phyloP scores from a whole-genome alignment of 2,797 vertebrate species.

The Podarcis lilfordi region DNA sequence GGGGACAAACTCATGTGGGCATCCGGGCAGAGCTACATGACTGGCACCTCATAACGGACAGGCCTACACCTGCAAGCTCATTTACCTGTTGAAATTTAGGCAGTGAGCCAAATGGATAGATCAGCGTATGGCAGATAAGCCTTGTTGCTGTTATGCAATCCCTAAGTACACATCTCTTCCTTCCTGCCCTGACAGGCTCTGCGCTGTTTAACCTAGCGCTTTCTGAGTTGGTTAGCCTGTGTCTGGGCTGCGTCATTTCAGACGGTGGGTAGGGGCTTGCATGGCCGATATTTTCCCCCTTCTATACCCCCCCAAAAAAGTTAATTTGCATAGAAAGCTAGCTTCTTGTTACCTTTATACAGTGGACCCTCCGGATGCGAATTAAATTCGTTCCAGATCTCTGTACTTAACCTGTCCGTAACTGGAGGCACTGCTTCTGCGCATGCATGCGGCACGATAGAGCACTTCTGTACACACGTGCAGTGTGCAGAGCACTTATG shows the following conservation, averaged over 20 bases:
- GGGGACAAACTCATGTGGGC: background rate
- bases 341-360: background rate
- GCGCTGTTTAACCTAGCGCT: background rate
- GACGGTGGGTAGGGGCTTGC: too few relatives aligned
- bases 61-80: background rate
- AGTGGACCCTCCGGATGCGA: too few relatives aligned
- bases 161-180: background rate
- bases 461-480: too few relatives aligned
- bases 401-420: too few relatives aligned
- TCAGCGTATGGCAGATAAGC: background rate
- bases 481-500: too few relatives aligned
- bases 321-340: background rate
- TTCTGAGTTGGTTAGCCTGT: background rate
- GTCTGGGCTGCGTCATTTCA: background rate
- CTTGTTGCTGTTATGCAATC: background rate
- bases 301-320: background rate
- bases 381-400: too few relatives aligned
- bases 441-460: rapidly evolving
- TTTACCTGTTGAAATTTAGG: background rate
- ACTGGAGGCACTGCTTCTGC: too few relatives aligned
- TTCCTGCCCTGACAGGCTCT: background rate
- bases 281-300: background rate
- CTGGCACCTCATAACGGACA: too few relatives aligned
- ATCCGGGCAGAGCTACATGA: background rate
- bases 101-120: background rate